Conservation (phyloP, 2,113 vertebrate genomes). For the Alces alces region DNA sequence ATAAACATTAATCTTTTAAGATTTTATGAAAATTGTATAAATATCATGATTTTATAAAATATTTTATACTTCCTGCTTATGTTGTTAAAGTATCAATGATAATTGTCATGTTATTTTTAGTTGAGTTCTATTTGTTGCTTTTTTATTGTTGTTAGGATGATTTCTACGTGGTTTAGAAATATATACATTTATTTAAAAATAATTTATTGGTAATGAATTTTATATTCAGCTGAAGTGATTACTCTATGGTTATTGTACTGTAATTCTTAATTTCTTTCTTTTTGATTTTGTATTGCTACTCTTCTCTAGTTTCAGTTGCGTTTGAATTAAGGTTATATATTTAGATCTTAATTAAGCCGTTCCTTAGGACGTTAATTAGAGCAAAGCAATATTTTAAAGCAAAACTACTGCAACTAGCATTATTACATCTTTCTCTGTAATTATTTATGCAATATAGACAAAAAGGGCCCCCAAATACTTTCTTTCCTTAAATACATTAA, state of each 20-base stretch:
- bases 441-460: neutral
- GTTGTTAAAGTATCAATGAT: neutral
- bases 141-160: neutral
- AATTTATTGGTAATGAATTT: neutral
- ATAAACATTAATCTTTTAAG: neutral
- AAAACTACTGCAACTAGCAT: neutral
- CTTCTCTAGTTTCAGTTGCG: neutral
- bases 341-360: neutral
- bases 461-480: neutral
- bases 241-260: neutral
- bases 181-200: neutral
- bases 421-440: neutral
- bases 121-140: neutral
- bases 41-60: neutral
- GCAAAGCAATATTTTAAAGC: neutral
- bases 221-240: neutral
- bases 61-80: neutral
- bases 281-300: neutral
- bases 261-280: constrained; percentile 9
- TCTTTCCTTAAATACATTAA: neutral
- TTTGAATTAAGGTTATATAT: neutral
- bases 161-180: neutral
- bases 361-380: neutral
- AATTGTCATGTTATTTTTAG: neutral
- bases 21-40: neutral